These are phyloP conservation scores for Netta rufina DNA, from an alignment of 2,797 vertebrate species.

Conservation along the genomic window DNA sequence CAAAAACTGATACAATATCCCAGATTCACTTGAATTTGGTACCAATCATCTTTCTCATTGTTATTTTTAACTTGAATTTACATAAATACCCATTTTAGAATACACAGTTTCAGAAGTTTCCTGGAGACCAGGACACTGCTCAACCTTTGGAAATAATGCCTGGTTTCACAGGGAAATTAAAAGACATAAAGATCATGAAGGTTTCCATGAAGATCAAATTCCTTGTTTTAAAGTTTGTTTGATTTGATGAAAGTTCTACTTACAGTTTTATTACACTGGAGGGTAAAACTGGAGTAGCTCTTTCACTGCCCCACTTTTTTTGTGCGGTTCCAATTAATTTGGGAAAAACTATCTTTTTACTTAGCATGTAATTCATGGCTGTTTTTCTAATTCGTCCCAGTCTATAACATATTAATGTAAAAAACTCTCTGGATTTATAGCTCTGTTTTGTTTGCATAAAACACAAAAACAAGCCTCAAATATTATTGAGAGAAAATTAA, in stretches of 20 bases:
- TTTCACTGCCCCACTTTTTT: background rate
- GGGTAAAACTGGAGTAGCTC: background rate
- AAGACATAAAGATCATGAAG: background rate
- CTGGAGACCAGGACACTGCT: background rate
- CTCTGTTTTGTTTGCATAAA: background rate
- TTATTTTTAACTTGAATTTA: background rate
- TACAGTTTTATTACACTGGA: background rate
- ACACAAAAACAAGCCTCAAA: background rate
- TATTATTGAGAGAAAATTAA: background rate
- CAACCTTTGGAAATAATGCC: background rate
- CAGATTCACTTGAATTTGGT: background rate
- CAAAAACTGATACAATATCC: background rate
- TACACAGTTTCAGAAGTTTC: background rate
- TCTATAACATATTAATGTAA: background rate
- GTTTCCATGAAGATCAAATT: background rate
- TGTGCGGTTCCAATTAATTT: rapidly evolving
- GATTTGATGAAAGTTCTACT: background rate
- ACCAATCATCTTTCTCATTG: background rate
- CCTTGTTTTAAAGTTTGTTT: background rate
- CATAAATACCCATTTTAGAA: background rate
- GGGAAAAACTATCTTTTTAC: background rate
- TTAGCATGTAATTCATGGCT: background rate
- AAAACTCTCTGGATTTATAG: background rate
- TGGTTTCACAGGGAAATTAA: background rate
- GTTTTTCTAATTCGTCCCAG: background rate